phyloP scores from a whole-genome alignment of 2,113 vertebrate genomes.

The Percina caprodes region DNA sequence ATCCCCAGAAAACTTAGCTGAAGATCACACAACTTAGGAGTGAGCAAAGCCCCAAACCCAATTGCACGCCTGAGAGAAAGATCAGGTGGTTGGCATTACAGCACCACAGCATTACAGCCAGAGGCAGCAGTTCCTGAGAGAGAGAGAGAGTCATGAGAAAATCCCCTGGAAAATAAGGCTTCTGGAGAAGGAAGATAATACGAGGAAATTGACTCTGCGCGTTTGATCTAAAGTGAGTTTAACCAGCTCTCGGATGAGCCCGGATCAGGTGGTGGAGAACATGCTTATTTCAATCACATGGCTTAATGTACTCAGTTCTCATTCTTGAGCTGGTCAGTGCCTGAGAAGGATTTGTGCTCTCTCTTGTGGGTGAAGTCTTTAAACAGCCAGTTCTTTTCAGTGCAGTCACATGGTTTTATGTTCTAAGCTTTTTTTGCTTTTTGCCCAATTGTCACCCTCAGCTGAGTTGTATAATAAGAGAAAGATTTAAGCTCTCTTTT shows the following conservation, averaged over 20 bases:
- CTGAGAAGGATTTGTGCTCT: conserved; percentile 52
- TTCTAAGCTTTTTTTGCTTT: conserved; percentile 13
- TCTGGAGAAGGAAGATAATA: conserved; percentile 69
- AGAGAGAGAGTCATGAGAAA: conserved; percentile 81
- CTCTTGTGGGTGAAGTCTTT: conserved; percentile 40
- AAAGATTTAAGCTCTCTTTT: conserved; percentile 1
- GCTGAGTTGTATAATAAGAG: conserved; percentile 1
- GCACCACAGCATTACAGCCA: conserved; percentile 72
- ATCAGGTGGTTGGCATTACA: conserved; percentile 86
- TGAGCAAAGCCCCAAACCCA: conserved; percentile 69
- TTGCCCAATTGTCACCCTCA: conserved; percentile 6
- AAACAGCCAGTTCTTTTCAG: conserved; percentile 13
- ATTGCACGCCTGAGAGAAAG: conserved; percentile 74
- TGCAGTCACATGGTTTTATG: conserved; percentile 38
- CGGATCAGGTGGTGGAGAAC: conserved; percentile 70
- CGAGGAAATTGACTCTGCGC: conserved; percentile 71
- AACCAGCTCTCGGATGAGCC: conserved; percentile 71
- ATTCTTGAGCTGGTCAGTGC: conserved; percentile 50
- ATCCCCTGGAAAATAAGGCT: conserved; percentile 75
- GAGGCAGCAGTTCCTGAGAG: conserved; percentile 76
- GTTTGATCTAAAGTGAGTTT: conserved; percentile 78
- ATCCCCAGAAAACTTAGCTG: conserved; percentile 45
- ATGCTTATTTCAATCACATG: conserved; percentile 73
- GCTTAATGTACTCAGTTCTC: conserved; percentile 52
- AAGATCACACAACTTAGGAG: conserved; percentile 72